A percentile compares a stretch with the other conserved stretches of the same genome.
Conservation (phyloP, 2,113 vertebrate genomes). For the Nicator chloris region DNA sequence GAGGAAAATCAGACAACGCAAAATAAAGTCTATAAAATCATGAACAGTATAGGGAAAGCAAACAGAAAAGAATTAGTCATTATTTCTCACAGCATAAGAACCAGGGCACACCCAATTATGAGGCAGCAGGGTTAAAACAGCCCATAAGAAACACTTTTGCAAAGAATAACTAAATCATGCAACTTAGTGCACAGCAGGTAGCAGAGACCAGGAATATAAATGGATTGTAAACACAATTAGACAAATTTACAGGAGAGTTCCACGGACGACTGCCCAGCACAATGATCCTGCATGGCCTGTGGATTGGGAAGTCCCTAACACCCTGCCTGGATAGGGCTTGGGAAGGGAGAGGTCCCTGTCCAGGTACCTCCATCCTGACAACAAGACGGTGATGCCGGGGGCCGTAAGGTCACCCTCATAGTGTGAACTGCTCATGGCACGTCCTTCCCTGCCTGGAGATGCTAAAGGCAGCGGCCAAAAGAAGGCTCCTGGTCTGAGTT, state of each 20-base stretch:
- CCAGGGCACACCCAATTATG: not conserved
- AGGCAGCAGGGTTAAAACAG: conserved; percentile 27
- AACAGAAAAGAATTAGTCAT: conserved; percentile 27
- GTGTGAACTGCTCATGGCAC: not conserved
- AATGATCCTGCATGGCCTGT: fast-evolving
- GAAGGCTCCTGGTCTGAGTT: not conserved
- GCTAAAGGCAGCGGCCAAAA: not conserved
- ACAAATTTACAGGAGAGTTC: not conserved
- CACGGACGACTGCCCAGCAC: not conserved
- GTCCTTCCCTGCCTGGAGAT: not conserved
- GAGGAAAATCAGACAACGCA: conserved; percentile 36
- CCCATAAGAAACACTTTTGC: conserved; percentile 19
- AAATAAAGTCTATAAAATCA: conserved; percentile 36
- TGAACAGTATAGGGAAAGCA: conserved; percentile 22
- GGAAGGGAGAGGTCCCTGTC: not conserved
- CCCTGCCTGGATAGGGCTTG: not conserved
- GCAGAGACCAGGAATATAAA: not conserved
- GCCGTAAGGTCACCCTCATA: fast-evolving
- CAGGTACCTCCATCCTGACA: not conserved
- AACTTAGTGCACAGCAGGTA: conserved; percentile 42
- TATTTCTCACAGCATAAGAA: conserved; percentile 14
- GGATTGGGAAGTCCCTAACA: not conserved
- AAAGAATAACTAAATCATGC: conserved; percentile 35
- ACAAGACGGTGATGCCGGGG: fast-evolving
- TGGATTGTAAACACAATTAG: not conserved